Evolutionary conservation across 2,113 vertebrate species (phyloP), one percentile per base, ranked within the genome.

Genomic region (Larimichthys crocea): DNA sequence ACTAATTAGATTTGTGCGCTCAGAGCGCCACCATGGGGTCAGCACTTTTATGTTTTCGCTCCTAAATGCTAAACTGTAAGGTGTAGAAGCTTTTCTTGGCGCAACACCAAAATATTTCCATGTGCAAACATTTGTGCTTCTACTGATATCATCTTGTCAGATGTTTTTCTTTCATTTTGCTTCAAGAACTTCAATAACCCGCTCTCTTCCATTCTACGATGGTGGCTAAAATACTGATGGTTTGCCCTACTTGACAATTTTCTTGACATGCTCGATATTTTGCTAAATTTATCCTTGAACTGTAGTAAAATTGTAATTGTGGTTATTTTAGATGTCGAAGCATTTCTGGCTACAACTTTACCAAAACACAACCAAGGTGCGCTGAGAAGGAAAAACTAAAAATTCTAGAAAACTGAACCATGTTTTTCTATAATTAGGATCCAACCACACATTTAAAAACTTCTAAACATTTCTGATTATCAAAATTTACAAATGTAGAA

Each of bases 11-110:
- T 78, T 26, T 42, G 61, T 24, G 15, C 10, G 24, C 59, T 65
- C 7, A 46, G 17, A 53, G 65, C 8, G 4, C 64, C 71, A 49
- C 55, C 59, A 35, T 20, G 48, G 69, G 81, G 59, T 9, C 68
- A 31, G 42, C 17, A 0, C 2, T 4, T 12, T 31, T 5, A 56
- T 49, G 1, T 63, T 48, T 24, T 50, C 29, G 4, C 31, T 44
- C 4, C 22, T 14, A 1, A 49, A 66, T 24, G 7, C 19, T 57
- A 1, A 55, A 55, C 15, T 19, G 2, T 20, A 42, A 46, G 35
- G 35, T 40, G 35, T 40, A 40, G 35, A 40, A 49, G 24, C 11
- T 52, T 35, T 22, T 22, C 20, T 44, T 63, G n/a, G 5, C 22
- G 35, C 11, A 19, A 3, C 31, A 20, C 3, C 35, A n/a, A 10